phyloP scores from a whole-genome alignment of 1,140 invertebrate species.

The Hyles vespertilio region DNA sequence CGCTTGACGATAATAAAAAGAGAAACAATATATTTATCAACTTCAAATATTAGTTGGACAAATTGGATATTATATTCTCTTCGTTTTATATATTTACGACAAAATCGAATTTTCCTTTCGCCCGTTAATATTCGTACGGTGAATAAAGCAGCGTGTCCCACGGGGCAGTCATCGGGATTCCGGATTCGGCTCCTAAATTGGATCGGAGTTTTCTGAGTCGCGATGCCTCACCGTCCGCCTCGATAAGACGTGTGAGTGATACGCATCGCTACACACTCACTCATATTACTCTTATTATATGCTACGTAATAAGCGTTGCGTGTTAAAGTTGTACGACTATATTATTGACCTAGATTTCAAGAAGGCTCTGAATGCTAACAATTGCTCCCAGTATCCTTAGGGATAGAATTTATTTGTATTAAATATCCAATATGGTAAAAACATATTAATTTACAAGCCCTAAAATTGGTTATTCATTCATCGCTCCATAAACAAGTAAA shows the following conservation, averaged over 20 bases:
- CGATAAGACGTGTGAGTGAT: constrained; percentile 28
- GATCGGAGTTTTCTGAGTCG: constrained; percentile 49
- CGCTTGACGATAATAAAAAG: too few relatives aligned
- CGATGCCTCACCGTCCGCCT: constrained; percentile 42
- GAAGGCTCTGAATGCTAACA: too few relatives aligned
- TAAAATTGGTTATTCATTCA: too few relatives aligned
- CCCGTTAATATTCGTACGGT: constrained; percentile 44
- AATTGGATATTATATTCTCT: constrained; percentile 7
- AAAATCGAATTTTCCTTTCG: constrained; percentile 46
- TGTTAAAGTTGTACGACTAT: too few relatives aligned
- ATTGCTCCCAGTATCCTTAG: too few relatives aligned
- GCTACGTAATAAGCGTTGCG: too few relatives aligned
- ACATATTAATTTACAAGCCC: too few relatives aligned
- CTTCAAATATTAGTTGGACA: constrained; percentile 2
- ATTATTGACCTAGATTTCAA: too few relatives aligned
- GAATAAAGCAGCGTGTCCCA: constrained; percentile 48
- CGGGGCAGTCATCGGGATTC: constrained; percentile 50
- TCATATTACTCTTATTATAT: constrained; percentile 14
- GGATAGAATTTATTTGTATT: too few relatives aligned
- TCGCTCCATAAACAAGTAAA: too few relatives aligned
- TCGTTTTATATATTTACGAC: constrained; percentile 32
- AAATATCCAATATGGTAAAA: too few relatives aligned
- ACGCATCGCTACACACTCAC: constrained; percentile 23
- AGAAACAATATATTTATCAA: too few relatives aligned
- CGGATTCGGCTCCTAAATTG: constrained; percentile 54